These are phyloP conservation scores for Drosophila mulleri DNA, from an alignment of 2,888 invertebrate genomes.

Conservation along the genomic window DNA sequence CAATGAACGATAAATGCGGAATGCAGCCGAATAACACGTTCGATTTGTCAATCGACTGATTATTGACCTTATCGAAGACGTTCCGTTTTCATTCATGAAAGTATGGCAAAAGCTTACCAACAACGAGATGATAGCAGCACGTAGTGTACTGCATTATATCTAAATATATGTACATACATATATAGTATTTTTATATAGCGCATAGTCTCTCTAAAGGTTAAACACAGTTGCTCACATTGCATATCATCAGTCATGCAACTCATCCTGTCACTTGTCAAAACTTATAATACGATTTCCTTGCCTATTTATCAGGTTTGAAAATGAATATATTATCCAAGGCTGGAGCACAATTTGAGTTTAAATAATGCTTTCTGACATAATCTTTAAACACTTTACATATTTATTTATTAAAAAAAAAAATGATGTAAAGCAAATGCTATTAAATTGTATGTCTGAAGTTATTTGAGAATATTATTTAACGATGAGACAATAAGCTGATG, in stretches of 20 bases:
- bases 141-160: constrained; percentile 3
- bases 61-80: constrained; percentile 34
- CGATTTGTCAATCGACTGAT: constrained; percentile 9
- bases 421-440: neutral
- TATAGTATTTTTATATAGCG: neutral
- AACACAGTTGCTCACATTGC: constrained; percentile 37
- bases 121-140: constrained; percentile 12
- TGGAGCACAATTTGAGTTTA: neutral
- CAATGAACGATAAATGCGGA: constrained; percentile 14
- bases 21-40: constrained; percentile 31
- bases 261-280: constrained; percentile 35
- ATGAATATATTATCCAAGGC: constrained; percentile 1
- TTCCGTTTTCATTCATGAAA: constrained; percentile 31
- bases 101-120: neutral
- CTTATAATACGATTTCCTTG: constrained; percentile 9
- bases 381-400: neutral
- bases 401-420: neutral
- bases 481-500: neutral
- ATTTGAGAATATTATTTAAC: neutral
- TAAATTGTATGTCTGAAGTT: neutral
- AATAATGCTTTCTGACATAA: neutral
- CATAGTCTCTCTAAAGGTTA: neutral
- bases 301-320: neutral
- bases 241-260: constrained; percentile 35
- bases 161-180: too few relatives aligned